Conservation (phyloP, 2,888 invertebrate species). For the Zygaena filipendulae region DNA sequence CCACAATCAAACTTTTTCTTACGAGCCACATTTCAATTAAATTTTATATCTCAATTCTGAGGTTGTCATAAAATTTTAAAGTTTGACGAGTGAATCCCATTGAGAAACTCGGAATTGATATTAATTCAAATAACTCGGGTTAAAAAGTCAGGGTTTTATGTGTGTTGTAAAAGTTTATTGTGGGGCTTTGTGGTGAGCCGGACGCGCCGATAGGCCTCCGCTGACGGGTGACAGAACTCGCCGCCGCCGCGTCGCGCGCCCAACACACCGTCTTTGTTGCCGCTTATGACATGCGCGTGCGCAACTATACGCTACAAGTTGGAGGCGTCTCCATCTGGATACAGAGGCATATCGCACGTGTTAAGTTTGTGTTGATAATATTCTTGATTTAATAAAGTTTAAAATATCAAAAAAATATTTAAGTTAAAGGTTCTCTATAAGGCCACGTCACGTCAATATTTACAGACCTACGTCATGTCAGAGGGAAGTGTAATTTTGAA, state of each 20-base stretch:
- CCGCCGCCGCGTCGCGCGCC: constrained; percentile 21
- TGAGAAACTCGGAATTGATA: constrained; percentile 68
- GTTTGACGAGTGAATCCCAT: constrained; percentile 68
- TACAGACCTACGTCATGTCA: too few species aligned
- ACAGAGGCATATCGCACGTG: too few species aligned
- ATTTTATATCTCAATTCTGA: constrained; percentile 65
- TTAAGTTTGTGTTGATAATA: too few species aligned
- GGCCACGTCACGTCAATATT: too few species aligned
- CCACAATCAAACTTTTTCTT: constrained; percentile 61
- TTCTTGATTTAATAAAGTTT: too few species aligned
- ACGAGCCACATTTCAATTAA: constrained; percentile 64
- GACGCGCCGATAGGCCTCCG: constrained; percentile 58
- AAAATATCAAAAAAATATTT: too few species aligned
- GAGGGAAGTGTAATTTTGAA: too few species aligned
- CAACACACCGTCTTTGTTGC: constrained; percentile 23
- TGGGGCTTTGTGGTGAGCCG: constrained; percentile 64
- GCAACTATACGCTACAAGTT: neutral
- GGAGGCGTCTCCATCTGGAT: too few species aligned
- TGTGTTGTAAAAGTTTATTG: constrained; percentile 66
- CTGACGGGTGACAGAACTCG: constrained; percentile 40
- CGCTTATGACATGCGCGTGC: constrained; percentile 6
- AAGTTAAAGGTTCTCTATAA: too few species aligned
- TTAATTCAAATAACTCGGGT: constrained; percentile 69
- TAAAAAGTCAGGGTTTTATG: constrained; percentile 69
- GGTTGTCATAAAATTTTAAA: constrained; percentile 66